Conservation (phyloP, 1,140 invertebrate species). For the Trinorchestia longiramus region DNA sequence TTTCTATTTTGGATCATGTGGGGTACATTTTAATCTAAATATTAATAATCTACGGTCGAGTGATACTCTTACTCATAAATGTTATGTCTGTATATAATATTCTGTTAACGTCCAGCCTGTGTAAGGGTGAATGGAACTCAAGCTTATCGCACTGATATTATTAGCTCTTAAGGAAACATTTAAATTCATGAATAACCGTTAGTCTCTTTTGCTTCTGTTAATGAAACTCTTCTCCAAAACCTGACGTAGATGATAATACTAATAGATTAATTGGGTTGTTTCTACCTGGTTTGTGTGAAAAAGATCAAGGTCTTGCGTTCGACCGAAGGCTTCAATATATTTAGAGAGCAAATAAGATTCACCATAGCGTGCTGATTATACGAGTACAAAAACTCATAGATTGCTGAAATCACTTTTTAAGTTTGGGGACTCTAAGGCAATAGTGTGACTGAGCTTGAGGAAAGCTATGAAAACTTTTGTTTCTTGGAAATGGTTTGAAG, state of each 20-base stretch:
- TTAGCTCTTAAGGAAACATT: neutral
- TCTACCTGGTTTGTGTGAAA: neutral
- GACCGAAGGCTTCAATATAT: no score
- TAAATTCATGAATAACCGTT: neutral
- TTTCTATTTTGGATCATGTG: neutral
- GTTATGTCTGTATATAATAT: neutral
- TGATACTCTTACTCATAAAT: neutral
- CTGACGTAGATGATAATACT: neutral
- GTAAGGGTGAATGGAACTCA: neutral
- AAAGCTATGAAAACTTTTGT: neutral
- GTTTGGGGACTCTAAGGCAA: neutral
- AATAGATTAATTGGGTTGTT: neutral
- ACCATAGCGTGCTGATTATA: no score
- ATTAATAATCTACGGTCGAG: neutral
- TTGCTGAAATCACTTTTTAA: neutral
- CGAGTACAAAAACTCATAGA: no score
- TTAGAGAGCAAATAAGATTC: no score
- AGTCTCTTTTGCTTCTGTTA: neutral
- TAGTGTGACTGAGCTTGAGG: neutral
- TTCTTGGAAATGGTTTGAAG: neutral
- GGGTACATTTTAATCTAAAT: neutral
- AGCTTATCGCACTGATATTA: conserved; percentile 8
- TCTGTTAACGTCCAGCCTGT: neutral
- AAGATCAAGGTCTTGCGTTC: no score
- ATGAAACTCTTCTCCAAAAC: neutral